phyloP scores from a whole-genome alignment of 2,888 invertebrate genomes.

The Brachypalpus laphriformis region DNA sequence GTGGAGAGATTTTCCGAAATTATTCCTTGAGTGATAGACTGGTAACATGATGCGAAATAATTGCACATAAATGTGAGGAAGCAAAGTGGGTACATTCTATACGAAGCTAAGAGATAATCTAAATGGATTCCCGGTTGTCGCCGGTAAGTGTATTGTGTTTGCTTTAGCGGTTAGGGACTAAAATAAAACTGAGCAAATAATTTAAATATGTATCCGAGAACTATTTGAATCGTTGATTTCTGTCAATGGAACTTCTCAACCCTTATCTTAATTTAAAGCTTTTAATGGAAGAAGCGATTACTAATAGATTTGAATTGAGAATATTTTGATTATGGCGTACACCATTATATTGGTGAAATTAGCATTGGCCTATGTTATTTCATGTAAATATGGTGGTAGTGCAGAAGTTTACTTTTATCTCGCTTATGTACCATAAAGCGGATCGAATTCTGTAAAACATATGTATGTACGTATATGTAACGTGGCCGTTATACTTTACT shows the following conservation, averaged over 20 bases:
- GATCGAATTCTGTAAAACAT: no score
- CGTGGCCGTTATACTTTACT: no score
- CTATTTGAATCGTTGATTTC: background rate
- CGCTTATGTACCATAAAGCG: no score
- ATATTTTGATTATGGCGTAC: no score
- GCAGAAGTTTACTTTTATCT: no score
- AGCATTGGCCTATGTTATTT: no score
- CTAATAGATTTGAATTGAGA: no score
- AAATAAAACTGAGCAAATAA: background rate
- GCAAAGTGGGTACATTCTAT: constrained; percentile 6
- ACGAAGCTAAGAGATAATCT: constrained; percentile 32
- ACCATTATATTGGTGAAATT: no score
- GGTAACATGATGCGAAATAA: constrained; percentile 3
- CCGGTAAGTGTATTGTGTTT: background rate
- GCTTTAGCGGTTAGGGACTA: background rate
- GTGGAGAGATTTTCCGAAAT: constrained; percentile 25
- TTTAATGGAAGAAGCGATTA: no score
- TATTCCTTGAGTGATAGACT: constrained; percentile 35
- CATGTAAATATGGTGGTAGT: no score
- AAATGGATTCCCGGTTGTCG: constrained; percentile 26
- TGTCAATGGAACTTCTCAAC: background rate
- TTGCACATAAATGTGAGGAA: background rate
- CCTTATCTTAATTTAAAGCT: no score
- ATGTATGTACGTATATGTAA: no score
- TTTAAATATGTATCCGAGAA: background rate